Evolutionary conservation across 2,797 vertebrate species (phyloP).

Genomic region (Paedocypris micromegethes): DNA sequence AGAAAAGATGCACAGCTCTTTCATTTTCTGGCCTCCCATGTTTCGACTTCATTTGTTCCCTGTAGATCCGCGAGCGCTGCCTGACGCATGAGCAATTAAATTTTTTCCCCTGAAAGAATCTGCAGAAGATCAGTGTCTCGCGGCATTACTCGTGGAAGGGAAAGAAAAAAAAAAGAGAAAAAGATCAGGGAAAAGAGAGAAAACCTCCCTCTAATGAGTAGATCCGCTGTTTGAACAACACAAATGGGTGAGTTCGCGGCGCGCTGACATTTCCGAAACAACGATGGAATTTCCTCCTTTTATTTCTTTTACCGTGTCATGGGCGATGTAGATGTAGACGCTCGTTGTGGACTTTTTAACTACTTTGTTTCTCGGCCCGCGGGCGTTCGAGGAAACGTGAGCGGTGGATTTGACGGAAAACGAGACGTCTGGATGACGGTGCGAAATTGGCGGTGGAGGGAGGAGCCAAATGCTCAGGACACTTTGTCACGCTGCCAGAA

Average conservation of each 20-base stretch:
- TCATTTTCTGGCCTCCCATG: constrained; percentile 13
- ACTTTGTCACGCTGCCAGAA: too few relatives aligned
- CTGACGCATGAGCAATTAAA: constrained; percentile 37
- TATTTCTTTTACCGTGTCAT: not conserved
- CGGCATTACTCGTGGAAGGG: not conserved
- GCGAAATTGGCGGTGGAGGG: constrained; percentile 30
- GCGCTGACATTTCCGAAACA: constrained; percentile 17
- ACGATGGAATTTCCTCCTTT: not conserved
- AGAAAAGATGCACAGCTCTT: constrained; percentile 11
- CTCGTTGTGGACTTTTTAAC: not conserved
- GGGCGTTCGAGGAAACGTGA: constrained; percentile 2
- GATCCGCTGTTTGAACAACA: constrained; percentile 17
- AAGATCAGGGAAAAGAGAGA: constrained; percentile 15
- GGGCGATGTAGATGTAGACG: constrained; percentile 1
- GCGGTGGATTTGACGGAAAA: not conserved
- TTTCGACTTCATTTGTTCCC: constrained; percentile 20
- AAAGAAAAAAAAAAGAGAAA: constrained; percentile 15
- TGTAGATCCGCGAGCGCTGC: constrained; percentile 28
- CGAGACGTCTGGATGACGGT: not conserved
- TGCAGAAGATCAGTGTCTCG: constrained; percentile 26
- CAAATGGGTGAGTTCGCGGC: not conserved
- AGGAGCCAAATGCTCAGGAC: not conserved
- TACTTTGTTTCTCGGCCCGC: constrained; percentile 6
- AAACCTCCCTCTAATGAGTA: constrained; percentile 32
- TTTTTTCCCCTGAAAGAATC: constrained; percentile 35